Base-by-base conservation (phyloP, 2,797 vertebrate genomes). In the Etheostoma nigrum region DNA sequence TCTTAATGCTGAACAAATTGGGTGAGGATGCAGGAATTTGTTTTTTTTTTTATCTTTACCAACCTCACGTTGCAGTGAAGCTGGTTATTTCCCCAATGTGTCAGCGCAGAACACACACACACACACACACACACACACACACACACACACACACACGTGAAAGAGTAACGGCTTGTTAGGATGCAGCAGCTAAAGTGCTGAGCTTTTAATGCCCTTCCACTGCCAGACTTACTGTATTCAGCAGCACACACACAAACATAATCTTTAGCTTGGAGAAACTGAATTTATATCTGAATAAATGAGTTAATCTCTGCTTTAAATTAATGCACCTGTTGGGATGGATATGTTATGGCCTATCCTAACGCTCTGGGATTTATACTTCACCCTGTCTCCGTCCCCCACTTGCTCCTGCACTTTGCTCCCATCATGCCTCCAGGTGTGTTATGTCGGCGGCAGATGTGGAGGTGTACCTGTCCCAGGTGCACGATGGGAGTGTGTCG, bases 401-500 rank as follows among this genome's bases (percentile, higher is more conserved):
- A 16, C 71, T 49, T 0, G 10, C 49, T 47, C 19, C 67, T 53
- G 23, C 45, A 12, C 47, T 18, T 2, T 33, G 64, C 55, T 67
- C 27, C 44, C 44, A 15, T 21, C n/a, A 0, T 45, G 8, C 51
- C 90, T 73, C 48, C 88, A 98, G 98, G 97, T 96, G 95, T 96
- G 97, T 97, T 95, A 99, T 99, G 98, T 97, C 98, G 95, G 98
- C 97, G 96, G 97, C 96, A 96, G 98, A 99, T 93, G 97, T 98
- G 96, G 98, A 99, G 97, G 98, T 98, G 94, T 99, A 98, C 96
- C 97, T 97, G 94, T 99, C 97, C 91, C 97, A 98, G 95, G 97
- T 97, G 94, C 98, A 99, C 81, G 98, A 99, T 87, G 97, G 97
- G 93, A 99, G 97, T 74, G 97, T 99, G 95, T 99, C 98, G 89